phyloP scores from a whole-genome alignment of 2,113 vertebrate species.

The Rhinoderma darwinii region DNA sequence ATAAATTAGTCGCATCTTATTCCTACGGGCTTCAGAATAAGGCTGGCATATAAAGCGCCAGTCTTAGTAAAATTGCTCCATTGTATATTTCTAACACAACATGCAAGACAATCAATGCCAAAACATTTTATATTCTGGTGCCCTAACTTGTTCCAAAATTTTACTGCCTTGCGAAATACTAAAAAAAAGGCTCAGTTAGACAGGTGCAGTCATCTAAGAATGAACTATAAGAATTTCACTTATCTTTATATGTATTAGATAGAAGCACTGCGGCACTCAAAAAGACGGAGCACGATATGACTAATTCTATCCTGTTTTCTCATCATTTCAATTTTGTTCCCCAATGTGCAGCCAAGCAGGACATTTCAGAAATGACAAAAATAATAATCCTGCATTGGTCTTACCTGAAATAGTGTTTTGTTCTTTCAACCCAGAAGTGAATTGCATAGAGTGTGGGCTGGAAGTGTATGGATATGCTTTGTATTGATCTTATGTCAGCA shows the following conservation, averaged over 20 bases:
- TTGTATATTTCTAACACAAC: no score
- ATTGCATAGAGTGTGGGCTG: slow-evolving; percentile 45
- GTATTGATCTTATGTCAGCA: slow-evolving; percentile 59
- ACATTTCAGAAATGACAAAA: slow-evolving; percentile 5
- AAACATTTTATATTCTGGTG: no score
- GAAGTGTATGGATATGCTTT: slow-evolving; percentile 33
- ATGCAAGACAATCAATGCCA: no score
- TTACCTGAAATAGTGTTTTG: neutral
- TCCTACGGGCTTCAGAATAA: no score
- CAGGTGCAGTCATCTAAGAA: neutral
- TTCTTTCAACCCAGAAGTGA: slow-evolving; percentile 33
- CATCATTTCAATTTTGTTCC: slow-evolving; percentile 11
- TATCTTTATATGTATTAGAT: neutral
- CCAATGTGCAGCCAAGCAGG: slow-evolving; percentile 6
- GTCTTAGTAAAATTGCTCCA: no score
- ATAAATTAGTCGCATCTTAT: no score
- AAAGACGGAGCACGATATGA: neutral
- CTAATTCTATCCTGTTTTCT: neutral
- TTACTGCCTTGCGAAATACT: neutral
- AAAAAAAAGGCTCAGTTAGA: neutral
- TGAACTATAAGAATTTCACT: neutral
- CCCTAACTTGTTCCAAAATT: no score
- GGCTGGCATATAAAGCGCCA: no score
- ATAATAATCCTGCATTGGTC: slow-evolving; percentile 6
- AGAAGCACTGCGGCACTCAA: neutral